Base-by-base conservation (phyloP, 2,888 invertebrate species). In the Schrankia costaestrigalis region DNA sequence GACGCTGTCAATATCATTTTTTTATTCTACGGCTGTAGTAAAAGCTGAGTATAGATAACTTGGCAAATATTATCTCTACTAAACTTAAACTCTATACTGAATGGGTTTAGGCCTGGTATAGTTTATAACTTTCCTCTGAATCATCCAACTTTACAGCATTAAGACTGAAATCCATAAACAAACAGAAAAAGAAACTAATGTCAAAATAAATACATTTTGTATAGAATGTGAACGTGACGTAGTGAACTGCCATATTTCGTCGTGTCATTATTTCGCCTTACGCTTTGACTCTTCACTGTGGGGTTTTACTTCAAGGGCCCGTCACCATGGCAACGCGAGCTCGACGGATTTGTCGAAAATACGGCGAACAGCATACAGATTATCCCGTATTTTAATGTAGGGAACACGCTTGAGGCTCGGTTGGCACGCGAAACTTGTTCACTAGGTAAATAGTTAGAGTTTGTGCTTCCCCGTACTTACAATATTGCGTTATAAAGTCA, bases 391-490 rank as follows among this genome's bases (percentile, higher is more conserved):
- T 55, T 55, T 55, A 50, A 59, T 45, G 58, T 45, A 41, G 47
- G 37, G 37, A 55, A 62, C 56, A 62, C 67, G 70, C 73, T 71
- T 40, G 63, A 68, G 71, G 72, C 69, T 56, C 69, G 67, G 57
- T 41, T 44, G 74, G 81, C 70, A 75, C 71, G 63, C 58, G 49
- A 71, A 79, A 82, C 77, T 79, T 78, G 74, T 62, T 63, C 64
- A 67, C 63, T 68, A 69, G 71, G 75, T 74, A 75, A 84, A 84
- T 83, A 83, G 81, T 84, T 84, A 54, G 53, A 79, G 74, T 80
- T 77, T 50, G 51, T 48, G 37, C 39, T 34, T 41, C 46, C 33
- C 47, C 59, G 60, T 65, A 63, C 61, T 58, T 66, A 50, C 46
- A 63, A 66, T 72, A 78, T 75, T 71, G 59, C 69, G 67, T 74